These are phyloP conservation scores for Aegypius monachus DNA, from an alignment of 2,113 vertebrate species.

Conservation along the genomic window DNA sequence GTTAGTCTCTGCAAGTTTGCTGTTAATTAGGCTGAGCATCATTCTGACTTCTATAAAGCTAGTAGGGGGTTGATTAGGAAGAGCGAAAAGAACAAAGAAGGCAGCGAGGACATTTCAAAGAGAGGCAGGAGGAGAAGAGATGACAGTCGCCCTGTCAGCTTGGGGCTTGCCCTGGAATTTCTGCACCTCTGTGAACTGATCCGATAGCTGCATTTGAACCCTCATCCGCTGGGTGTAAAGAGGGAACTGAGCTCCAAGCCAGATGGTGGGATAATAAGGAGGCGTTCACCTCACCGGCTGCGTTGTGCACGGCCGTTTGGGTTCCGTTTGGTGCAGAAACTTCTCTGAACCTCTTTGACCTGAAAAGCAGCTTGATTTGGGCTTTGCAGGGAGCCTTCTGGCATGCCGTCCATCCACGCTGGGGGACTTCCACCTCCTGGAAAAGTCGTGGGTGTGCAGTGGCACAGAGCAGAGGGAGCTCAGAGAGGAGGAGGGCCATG, in stretches of 20 bases:
- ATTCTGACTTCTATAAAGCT: background rate
- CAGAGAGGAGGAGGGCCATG: background rate
- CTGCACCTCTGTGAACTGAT: background rate
- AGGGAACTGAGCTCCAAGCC: background rate
- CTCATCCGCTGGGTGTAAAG: background rate
- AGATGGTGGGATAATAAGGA: background rate
- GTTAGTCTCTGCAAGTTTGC: background rate
- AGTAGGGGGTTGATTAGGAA: background rate
- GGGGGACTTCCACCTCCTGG: background rate
- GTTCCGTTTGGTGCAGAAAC: background rate
- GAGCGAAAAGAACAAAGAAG: background rate
- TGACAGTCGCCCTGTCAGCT: background rate
- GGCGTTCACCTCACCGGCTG: fast-evolving
- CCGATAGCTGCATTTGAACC: background rate
- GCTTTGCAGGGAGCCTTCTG: background rate
- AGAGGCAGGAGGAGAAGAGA: background rate
- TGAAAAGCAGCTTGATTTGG: background rate
- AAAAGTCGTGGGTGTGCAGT: background rate
- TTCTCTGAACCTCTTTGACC: background rate
- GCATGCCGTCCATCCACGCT: fast-evolving
- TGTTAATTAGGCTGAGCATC: slow-evolving; percentile 44
- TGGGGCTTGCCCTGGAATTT: background rate
- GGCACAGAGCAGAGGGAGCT: background rate
- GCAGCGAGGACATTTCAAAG: background rate
- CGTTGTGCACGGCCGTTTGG: background rate